Conservation (phyloP, 2,888 invertebrate genomes). For the Ptilodon capucinus region DNA sequence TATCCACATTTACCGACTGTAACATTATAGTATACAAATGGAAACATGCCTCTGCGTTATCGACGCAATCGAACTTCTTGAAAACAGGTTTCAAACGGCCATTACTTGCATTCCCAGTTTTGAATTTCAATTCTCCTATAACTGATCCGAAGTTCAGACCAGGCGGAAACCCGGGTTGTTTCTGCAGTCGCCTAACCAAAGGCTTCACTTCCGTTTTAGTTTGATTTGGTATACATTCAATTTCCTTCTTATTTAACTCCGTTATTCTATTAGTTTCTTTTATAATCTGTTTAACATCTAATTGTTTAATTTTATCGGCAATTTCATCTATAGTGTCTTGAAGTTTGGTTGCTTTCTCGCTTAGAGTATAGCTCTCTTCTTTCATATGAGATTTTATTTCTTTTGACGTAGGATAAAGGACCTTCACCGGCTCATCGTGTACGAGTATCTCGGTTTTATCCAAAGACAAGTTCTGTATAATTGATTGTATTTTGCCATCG, state of each 20-base stretch:
- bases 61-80: conserved; percentile 66
- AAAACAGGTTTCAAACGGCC: conserved; percentile 73
- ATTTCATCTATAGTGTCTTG: conserved; percentile 54
- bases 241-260: conserved; percentile 15
- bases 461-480: conserved; percentile 72
- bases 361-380: conserved; percentile 35
- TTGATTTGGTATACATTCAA: conserved; percentile 24
- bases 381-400: conserved; percentile 32
- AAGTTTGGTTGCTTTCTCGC: conserved; percentile 46
- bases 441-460: conserved; percentile 50
- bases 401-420: conserved; percentile 27
- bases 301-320: conserved; percentile 50
- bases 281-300: conserved; percentile 32
- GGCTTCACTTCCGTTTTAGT: conserved; percentile 44
- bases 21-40: conserved; percentile 4
- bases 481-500: conserved; percentile 72
- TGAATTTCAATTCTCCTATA: conserved; percentile 72
- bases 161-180: conserved; percentile 60
- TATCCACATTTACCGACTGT: too few relatives aligned
- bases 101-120: conserved; percentile 62
- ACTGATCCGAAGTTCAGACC: conserved; percentile 73
- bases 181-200: conserved; percentile 59
- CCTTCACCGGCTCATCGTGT: conserved; percentile 30
- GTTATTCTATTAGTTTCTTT: conserved; percentile 19
- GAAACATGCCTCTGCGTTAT: conserved; percentile 62